Conservation (phyloP, 2,888 invertebrate genomes). For the Acronicta leporina region DNA sequence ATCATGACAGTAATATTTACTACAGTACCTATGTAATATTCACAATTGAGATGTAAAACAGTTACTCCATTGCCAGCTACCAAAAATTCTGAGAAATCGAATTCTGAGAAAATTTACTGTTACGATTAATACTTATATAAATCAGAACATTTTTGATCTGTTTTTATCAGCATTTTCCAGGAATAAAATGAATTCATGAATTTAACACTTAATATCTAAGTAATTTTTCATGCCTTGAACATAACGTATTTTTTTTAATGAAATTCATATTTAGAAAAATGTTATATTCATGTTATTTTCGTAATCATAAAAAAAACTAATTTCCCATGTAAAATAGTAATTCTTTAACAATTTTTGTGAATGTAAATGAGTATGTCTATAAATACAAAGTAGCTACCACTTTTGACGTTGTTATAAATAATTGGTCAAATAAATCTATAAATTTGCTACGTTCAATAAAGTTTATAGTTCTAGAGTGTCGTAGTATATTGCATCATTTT, state of each 20-base stretch:
- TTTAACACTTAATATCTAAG: not conserved
- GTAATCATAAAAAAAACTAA: not conserved
- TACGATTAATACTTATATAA: no score
- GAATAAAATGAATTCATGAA: not conserved
- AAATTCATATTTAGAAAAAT: not conserved
- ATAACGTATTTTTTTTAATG: not conserved
- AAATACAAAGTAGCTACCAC: constrained; percentile 1
- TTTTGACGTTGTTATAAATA: constrained; percentile 25
- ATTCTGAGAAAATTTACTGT: no score
- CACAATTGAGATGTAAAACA: no score
- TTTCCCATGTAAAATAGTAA: not conserved
- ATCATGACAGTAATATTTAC: no score
- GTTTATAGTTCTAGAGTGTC: constrained; percentile 28
- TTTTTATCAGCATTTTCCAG: not conserved
- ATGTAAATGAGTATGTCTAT: not conserved
- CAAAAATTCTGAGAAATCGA: no score
- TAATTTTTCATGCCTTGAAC: not conserved
- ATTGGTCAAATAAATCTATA: constrained; percentile 39
- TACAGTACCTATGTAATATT: no score
- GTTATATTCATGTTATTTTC: not conserved
- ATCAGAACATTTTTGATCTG: no score
- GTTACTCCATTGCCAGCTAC: no score
- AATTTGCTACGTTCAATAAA: constrained; percentile 31
- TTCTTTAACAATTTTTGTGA: not conserved
- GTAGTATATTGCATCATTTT: constrained; percentile 45